A percentile compares a stretch with the other conserved stretches of the same genome.
Conservation (phyloP, 2,888 invertebrate genomes). For the Biston betularia region DNA sequence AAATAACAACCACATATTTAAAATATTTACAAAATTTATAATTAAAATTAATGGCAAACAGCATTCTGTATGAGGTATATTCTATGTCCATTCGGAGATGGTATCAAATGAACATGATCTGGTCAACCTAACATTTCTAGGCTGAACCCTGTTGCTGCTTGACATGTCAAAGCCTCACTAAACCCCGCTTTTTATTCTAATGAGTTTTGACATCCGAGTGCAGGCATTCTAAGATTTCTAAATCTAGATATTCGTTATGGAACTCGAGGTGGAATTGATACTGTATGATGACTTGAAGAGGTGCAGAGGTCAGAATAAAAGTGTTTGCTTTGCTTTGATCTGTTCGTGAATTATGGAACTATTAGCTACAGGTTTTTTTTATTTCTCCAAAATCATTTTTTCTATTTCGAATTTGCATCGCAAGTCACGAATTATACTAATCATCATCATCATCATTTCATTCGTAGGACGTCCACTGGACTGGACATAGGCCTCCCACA, state of each 20-base stretch:
- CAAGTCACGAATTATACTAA: no score
- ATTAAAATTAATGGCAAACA: not conserved
- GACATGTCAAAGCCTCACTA: slow-evolving; percentile 13
- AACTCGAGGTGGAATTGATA: slow-evolving; percentile 12
- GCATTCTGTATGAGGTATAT: not conserved
- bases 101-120: slow-evolving; percentile 13
- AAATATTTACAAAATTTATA: no score
- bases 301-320: slow-evolving; percentile 2
- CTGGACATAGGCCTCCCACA: no score
- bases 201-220: slow-evolving; percentile 10
- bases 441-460: no score
- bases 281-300: slow-evolving; percentile 7
- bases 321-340: not conserved
- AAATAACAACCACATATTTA: no score
- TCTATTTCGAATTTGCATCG: no score
- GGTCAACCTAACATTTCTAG: slow-evolving; percentile 21
- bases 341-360: slow-evolving; percentile 5
- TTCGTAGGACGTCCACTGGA: no score
- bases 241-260: slow-evolving; percentile 17
- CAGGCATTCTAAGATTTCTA: slow-evolving; percentile 16
- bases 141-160: slow-evolving; percentile 6
- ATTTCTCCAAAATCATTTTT: no score
- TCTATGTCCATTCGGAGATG: slow-evolving; percentile 4
- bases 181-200: slow-evolving; percentile 14
- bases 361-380: no score